Conservation (phyloP, 2,797 vertebrate genomes). For the Manis javanica region DNA sequence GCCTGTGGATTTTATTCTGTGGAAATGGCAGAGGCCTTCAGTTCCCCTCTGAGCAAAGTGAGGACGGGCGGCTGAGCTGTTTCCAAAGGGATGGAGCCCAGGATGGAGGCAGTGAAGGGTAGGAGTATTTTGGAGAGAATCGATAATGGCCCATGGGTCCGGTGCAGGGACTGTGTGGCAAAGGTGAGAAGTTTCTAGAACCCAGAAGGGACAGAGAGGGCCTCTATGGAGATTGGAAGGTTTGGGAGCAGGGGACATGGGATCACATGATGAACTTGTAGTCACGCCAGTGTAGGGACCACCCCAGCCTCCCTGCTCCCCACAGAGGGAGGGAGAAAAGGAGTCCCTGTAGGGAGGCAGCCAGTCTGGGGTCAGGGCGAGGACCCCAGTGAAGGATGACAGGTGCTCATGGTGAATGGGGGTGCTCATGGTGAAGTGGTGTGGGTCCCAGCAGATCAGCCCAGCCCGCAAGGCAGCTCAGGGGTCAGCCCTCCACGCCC, state of each 20-base stretch:
- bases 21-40: not conserved
- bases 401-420: not conserved
- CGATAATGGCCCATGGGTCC: not conserved
- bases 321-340: not conserved
- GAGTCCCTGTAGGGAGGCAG: not conserved
- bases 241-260: not conserved
- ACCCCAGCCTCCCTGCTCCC: not conserved
- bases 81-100: not conserved
- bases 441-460: not conserved
- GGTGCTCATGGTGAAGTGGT: not conserved
- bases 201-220: not conserved
- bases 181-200: not conserved
- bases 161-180: not conserved
- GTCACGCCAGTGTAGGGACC: too few relatives aligned
- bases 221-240: not conserved
- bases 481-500: rapidly evolving
- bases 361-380: rapidly evolving
- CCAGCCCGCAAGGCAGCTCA: not conserved
- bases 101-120: rapidly evolving
- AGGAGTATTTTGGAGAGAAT: not conserved
- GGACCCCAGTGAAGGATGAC: not conserved
- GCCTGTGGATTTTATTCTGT: rapidly evolving
- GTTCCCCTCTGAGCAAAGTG: not conserved
- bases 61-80: not conserved
- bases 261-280: not conserved